Evolutionary conservation across 2,888 invertebrate species (phyloP), one percentile per base, ranked within the genome.

Genomic region (Clivina fossor): DNA sequence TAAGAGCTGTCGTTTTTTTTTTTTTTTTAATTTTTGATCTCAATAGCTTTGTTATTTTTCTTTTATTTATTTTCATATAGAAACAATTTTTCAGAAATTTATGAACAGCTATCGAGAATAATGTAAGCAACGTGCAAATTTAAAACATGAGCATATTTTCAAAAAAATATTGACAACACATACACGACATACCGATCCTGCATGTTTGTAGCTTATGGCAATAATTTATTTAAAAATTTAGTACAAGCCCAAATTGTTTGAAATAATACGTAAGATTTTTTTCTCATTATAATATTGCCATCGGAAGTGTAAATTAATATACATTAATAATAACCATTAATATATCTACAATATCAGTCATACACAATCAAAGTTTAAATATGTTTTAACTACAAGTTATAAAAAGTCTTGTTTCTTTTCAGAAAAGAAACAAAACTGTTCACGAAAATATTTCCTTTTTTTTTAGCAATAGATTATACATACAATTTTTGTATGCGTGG

Each of bases 281-380:
- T 47, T 54, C n/a, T n/a, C n/a, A n/a, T 20, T 19, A 33, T 28
- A 46, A 37, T 44, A 54, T 44, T 53, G 19, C 46, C 30, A 32
- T 30, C n/a, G 33, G 46, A 46, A 28, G 24, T 22, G 37, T 37
- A 24, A 32, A 35, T 11, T 51, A 41, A 33, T 43, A 16, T 43
- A 30, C 20, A 22, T 30, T 43, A 18, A n/a, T 46, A 44, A 37
- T 43, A 44, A 53, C 26, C 26, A 19, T 44, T n/a, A n/a, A 37
- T 26, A n/a, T 44, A 53, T 35, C 37, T 43, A 53, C 41, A 24
- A 38, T 50, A 38, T 55, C 47, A 47, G 55, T 47, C 55, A 55
- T 55, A 55, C 47, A 55, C 55, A 47, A 38, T 55, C 38, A 40
- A 47, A 55, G 55, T 47, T 54, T 55, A 55, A 47, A 47, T 54